Evolutionary conservation across 2,113 vertebrate genomes (phyloP).

Genomic region (Hepsetus odoe): DNA sequence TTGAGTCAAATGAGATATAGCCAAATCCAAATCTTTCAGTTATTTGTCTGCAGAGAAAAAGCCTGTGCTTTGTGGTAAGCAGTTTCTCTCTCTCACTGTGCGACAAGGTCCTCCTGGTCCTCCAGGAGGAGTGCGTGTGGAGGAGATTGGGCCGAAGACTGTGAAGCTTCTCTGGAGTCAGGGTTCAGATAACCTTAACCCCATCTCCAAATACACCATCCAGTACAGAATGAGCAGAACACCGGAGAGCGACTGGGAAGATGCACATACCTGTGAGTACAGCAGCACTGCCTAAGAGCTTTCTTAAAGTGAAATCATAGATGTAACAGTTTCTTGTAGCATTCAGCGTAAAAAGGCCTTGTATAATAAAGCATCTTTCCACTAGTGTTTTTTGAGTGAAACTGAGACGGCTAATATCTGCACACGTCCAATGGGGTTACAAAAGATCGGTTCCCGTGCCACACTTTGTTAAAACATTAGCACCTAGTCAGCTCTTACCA

Average conservation of each 20-base stretch:
- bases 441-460: background rate
- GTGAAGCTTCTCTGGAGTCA: slow-evolving; percentile 90
- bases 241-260: slow-evolving; percentile 84
- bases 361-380: background rate
- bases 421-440: background rate
- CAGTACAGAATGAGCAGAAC: slow-evolving; percentile 82
- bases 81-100: background rate
- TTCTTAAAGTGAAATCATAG: too few relatives aligned
- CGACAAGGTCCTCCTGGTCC: slow-evolving; percentile 92
- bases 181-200: slow-evolving; percentile 94
- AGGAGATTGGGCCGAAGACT: slow-evolving; percentile 81
- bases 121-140: slow-evolving; percentile 87
- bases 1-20: background rate
- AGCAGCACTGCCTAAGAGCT: background rate
- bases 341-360: background rate
- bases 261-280: slow-evolving; percentile 85
- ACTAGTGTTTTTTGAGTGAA: background rate
- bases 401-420: background rate
- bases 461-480: background rate
- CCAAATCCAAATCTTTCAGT: background rate
- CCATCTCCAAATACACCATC: slow-evolving; percentile 94
- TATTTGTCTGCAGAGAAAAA: background rate
- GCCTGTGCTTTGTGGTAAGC: slow-evolving; percentile 12
- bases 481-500: too few relatives aligned
- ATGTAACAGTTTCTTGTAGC: too few relatives aligned